Base-by-base conservation (phyloP, 2,113 vertebrate genomes). In the Nymphicus hollandicus region DNA sequence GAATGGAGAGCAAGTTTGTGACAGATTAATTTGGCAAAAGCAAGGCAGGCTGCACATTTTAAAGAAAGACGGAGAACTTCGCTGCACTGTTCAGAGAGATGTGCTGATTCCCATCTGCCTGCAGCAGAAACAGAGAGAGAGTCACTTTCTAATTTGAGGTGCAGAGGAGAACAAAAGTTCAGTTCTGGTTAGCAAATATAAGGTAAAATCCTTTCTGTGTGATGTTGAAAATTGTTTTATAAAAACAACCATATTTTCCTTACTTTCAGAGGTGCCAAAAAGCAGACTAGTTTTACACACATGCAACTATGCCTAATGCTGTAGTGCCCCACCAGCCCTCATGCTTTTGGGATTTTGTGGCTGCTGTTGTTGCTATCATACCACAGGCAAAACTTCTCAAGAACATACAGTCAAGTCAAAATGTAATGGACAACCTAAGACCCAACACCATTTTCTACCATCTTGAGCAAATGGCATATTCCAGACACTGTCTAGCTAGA, bases 31-130 rank as follows among this genome's bases (percentile, higher is more conserved):
- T 56, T 55, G 84, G 28, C 58, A 61, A 79, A 78, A 81, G 47
- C n/a, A 17, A 56, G 41, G 46, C 78, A 52, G 58, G 53, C 46
- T 84, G 50, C 17, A 5, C 0, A 1, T 35, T 46, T 25, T 24
- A 12, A 68, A 65, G 39, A 43, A 84, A 76, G 47, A 52, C 74
- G 7, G 4, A 20, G 63, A 65, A 28, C 11, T 22, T 52, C 13
- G 31, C 56, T 9, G 47, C 17, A 10, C 15, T 1, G 5, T 11
- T 76, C 1, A 2, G 27, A 39, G 50, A 0, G 7, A 43, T 11
- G 44, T 5, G 49, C 31, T 10, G 37, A 29, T 29, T 1, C 24
- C 31, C 17, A 23, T 24, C 17, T 7, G 56, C 23, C 87, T 72
- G 18, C 5, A 28, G 77, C 11, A 58, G 56, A 33, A 80, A 24